Conservation (phyloP, 2,113 vertebrate genomes). For the Lepidothrix coronata region DNA sequence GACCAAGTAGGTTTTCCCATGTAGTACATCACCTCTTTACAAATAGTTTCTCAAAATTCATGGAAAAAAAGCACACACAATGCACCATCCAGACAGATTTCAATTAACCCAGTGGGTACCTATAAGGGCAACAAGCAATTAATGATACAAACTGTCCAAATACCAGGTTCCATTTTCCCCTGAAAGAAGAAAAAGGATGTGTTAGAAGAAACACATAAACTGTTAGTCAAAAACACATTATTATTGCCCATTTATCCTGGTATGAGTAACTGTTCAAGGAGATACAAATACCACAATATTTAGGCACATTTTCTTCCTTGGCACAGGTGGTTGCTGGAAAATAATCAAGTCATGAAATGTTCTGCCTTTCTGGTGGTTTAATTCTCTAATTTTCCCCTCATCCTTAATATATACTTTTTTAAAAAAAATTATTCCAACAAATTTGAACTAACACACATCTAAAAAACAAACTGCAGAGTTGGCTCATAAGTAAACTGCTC, state of each 20-base stretch:
- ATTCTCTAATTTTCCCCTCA: background rate
- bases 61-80: background rate
- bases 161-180: background rate
- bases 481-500: background rate
- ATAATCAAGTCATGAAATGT: background rate
- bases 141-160: background rate
- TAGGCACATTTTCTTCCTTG: constrained; percentile 13
- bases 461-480: background rate
- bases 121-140: background rate
- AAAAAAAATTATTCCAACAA: background rate
- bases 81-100: background rate
- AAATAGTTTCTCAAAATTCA: background rate
- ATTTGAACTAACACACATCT: background rate
- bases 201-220: background rate
- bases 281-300: background rate
- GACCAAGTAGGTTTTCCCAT: background rate
- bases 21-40: background rate
- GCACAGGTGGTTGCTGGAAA: constrained; percentile 17
- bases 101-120: background rate
- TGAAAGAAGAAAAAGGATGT: background rate
- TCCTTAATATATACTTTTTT: background rate
- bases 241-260: background rate
- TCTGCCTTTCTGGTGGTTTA: background rate
- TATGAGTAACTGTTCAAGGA: background rate
- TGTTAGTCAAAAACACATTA: background rate